Percentiles rank a stretch among this genome's conserved stretches.
Evolutionary conservation across 1,140 invertebrate genomes (phyloP).

Genomic region (Mactra quadrangularis): DNA sequence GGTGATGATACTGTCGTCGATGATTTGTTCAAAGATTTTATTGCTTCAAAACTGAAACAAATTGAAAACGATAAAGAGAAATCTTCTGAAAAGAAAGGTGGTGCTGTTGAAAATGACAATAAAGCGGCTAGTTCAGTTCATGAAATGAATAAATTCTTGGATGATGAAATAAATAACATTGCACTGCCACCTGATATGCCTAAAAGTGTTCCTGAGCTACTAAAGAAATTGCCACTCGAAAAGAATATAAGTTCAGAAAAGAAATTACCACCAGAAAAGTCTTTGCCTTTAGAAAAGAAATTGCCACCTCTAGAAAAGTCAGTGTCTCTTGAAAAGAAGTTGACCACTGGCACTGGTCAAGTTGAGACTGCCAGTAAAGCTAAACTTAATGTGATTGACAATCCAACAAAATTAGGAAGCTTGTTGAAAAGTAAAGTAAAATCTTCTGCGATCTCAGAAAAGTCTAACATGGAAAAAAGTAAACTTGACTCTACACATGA

Average conservation of each 20-base stretch:
- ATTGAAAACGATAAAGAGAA: slow-evolving; percentile 47
- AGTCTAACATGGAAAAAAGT: too few relatives aligned
- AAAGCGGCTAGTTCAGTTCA: slow-evolving; percentile 80
- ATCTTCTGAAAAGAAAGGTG: slow-evolving; percentile 17
- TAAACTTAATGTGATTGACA: slow-evolving; percentile 22
- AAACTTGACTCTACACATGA: too few relatives aligned
- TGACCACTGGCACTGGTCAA: too few relatives aligned
- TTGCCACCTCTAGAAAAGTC: too few relatives aligned
- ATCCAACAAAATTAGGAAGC: slow-evolving; percentile 21
- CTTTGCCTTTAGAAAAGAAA: too few relatives aligned
- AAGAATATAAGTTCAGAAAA: too few relatives aligned
- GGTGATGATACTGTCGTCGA: slow-evolving; percentile 50
- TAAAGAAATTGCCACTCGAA: too few relatives aligned
- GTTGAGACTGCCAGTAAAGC: too few relatives aligned
- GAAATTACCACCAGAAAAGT: too few relatives aligned
- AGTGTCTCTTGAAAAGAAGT: too few relatives aligned
- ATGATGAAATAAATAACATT: slow-evolving; percentile 78
- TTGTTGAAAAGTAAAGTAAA: slow-evolving; percentile 1
- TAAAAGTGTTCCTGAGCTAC: too few relatives aligned
- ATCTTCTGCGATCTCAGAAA: too few relatives aligned
- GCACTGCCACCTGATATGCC: neutral
- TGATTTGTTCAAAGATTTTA: slow-evolving; percentile 61
- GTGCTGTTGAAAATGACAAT: neutral
- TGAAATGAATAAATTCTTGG: slow-evolving; percentile 83
- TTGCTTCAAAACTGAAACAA: slow-evolving; percentile 54